Percentiles rank a stretch among this genome's conserved stretches.
phyloP scores from a whole-genome alignment of 2,888 invertebrate species.

The Monochamus alternatus region DNA sequence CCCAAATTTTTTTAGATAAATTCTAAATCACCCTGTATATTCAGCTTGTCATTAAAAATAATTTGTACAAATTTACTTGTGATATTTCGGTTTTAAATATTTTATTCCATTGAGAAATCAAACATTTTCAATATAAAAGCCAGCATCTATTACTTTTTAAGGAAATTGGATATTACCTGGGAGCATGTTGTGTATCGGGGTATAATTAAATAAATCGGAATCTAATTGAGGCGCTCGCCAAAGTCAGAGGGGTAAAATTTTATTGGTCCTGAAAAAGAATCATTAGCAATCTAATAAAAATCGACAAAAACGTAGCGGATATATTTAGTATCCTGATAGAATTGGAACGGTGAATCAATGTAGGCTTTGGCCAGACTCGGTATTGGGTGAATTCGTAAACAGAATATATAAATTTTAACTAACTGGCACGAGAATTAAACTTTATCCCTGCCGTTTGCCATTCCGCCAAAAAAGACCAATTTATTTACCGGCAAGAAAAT shows the following conservation, averaged over 20 bases:
- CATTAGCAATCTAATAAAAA: constrained; percentile 7
- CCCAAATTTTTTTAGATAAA: too few relatives aligned
- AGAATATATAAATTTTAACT: constrained; percentile 28
- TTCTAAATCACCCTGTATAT: too few relatives aligned
- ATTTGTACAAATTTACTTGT: too few relatives aligned
- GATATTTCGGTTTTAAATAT: too few relatives aligned
- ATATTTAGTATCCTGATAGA: constrained; percentile 5
- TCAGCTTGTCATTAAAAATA: too few relatives aligned
- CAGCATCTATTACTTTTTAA: too few relatives aligned
- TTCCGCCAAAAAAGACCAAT: constrained; percentile 14
- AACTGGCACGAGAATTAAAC: constrained; percentile 17
- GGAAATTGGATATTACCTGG: too few relatives aligned
- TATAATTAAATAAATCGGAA: constrained; percentile 9
- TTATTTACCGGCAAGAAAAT: constrained; percentile 13
- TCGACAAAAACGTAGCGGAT: constrained; percentile 5
- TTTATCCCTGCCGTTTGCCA: constrained; percentile 18
- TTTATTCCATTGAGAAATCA: too few relatives aligned
- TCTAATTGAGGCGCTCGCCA: neutral
- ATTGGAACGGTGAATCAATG: constrained; percentile 15
- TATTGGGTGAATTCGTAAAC: constrained; percentile 9
- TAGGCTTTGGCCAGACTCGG: constrained; percentile 10
- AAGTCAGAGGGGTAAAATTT: neutral
- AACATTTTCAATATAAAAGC: too few relatives aligned
- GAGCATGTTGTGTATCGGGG: neutral
- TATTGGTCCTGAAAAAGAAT: constrained; percentile 1